These are phyloP conservation scores for Condylura cristata DNA, from an alignment of 2,113 vertebrate species.

Conservation along the genomic window DNA sequence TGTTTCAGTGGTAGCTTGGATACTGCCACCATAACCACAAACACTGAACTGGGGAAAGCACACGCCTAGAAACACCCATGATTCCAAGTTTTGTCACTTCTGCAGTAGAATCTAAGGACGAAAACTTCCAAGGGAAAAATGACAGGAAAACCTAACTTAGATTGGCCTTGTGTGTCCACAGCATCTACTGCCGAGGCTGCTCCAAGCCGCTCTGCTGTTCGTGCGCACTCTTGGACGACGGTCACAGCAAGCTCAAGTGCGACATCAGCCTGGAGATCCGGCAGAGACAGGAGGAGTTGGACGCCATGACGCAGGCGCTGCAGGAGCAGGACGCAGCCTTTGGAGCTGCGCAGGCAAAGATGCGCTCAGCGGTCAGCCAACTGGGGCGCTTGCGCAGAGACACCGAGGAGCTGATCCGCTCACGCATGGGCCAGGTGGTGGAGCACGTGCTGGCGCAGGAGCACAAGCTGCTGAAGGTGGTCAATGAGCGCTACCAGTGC, in stretches of 20 bases:
- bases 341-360: rapidly evolving
- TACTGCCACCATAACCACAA: neutral
- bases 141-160: neutral
- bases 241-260: slow-evolving; percentile 69
- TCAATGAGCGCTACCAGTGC: slow-evolving; percentile 38
- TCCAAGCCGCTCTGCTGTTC: slow-evolving; percentile 73
- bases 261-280: slow-evolving; percentile 74
- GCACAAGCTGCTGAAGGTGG: slow-evolving; percentile 60
- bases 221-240: slow-evolving; percentile 79
- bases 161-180: neutral
- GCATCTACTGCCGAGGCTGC: slow-evolving; percentile 81
- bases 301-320: slow-evolving; percentile 19
- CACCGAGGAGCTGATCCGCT: slow-evolving; percentile 58
- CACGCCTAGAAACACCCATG: neutral
- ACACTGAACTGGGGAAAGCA: neutral
- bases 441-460: slow-evolving; percentile 47
- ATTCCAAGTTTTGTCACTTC: neutral
- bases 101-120: neutral
- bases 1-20: neutral
- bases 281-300: slow-evolving; percentile 76
- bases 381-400: slow-evolving; percentile 19
- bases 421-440: slow-evolving; percentile 47
- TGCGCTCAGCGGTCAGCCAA: neutral
- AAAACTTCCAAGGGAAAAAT: neutral
- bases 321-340: slow-evolving; percentile 52